Evolutionary conservation across 1,140 invertebrate genomes (phyloP).

Genomic region (Pogonomyrmex californicus): DNA sequence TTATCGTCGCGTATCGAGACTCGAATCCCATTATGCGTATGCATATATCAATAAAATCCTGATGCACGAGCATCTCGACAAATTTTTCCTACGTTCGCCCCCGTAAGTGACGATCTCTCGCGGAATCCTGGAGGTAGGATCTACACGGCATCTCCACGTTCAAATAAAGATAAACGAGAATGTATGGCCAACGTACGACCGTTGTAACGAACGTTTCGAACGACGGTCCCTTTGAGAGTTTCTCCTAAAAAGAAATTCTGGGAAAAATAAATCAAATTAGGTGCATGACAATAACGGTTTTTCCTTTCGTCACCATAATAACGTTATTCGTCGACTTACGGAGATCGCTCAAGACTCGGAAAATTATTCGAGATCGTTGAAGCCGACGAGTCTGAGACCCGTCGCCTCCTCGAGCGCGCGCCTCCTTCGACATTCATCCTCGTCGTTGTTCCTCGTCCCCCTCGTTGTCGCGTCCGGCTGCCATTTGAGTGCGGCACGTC

Average conservation of each 20-base stretch:
- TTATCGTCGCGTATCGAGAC: not conserved
- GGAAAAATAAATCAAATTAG: not conserved
- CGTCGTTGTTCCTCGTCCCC: not conserved
- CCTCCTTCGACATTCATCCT: not conserved
- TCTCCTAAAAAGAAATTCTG: too few relatives aligned
- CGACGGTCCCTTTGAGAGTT: not conserved
- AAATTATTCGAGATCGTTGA: not conserved
- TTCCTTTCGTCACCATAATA: not conserved
- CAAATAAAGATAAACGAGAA: not conserved
- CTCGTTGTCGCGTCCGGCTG: conserved; percentile 15
- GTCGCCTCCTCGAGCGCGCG: not conserved
- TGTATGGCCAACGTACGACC: not conserved
- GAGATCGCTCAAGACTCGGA: not conserved
- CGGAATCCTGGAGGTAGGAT: not conserved
- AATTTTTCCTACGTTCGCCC: not conserved
- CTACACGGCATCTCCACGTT: not conserved
- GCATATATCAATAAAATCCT: not conserved
- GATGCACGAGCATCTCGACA: not conserved
- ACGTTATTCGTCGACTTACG: not conserved
- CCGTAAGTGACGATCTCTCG: not conserved
- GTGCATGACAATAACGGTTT: not conserved
- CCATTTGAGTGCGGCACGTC: conserved; percentile 65
- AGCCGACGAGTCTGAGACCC: too few relatives aligned
- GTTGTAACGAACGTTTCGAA: not conserved
- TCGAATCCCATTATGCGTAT: not conserved